A percentile compares a stretch with the other conserved stretches of the same genome.
Evolutionary conservation across 2,113 vertebrate genomes (phyloP).

Genomic region (Reinhardtius hippoglossoides): DNA sequence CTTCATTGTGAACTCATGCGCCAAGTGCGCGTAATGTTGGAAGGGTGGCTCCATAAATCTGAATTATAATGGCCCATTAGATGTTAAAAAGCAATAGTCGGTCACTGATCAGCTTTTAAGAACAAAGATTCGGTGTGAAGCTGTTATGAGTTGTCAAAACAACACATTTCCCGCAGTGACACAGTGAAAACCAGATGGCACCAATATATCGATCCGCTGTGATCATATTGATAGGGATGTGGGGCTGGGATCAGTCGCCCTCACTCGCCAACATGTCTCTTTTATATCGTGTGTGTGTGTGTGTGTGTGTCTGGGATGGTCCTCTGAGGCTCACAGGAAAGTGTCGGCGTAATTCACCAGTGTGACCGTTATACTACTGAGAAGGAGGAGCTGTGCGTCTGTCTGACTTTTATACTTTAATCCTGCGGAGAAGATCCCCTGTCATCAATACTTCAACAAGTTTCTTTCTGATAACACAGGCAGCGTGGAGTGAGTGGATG

Average conservation of each 20-base stretch:
- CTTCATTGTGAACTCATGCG: background rate
- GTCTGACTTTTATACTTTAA: too few relatives aligned
- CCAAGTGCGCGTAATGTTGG: background rate
- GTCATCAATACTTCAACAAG: too few relatives aligned
- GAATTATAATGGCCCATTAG: background rate
- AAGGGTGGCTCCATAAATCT: background rate
- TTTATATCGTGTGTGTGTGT: background rate
- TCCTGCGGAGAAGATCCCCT: too few relatives aligned
- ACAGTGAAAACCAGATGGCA: slow-evolving; percentile 3
- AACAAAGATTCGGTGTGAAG: background rate
- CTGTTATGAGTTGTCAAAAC: slow-evolving; percentile 20
- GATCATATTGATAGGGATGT: background rate
- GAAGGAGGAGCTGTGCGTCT: too few relatives aligned
- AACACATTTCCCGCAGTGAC: background rate
- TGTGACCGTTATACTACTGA: too few relatives aligned
- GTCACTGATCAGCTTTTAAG: background rate
- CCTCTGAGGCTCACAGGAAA: too few relatives aligned
- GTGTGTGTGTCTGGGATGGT: too few relatives aligned
- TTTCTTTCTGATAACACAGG: too few relatives aligned
- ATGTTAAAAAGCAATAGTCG: background rate
- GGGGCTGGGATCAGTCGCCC: too few relatives aligned
- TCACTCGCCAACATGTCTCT: background rate
- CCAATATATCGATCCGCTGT: background rate
- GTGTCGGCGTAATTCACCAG: too few relatives aligned
- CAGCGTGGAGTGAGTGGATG: too few relatives aligned